Conservation (phyloP, 1,140 invertebrate species). For the Nebria ingens region DNA sequence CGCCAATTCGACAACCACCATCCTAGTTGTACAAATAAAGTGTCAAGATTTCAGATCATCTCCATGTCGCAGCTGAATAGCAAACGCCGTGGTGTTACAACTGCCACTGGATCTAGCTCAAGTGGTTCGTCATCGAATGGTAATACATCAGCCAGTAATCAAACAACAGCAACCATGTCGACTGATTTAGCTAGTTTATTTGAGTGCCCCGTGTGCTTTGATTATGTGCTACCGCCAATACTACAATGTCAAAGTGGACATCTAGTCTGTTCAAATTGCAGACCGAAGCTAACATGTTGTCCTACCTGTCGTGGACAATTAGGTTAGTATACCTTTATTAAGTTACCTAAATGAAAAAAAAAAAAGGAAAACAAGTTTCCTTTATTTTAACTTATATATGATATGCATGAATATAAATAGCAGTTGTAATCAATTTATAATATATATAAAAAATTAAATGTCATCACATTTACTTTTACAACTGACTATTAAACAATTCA, state of each 20-base stretch:
- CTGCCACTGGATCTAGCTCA: neutral
- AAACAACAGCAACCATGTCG: constrained; percentile 48
- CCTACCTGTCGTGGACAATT: constrained; percentile 95
- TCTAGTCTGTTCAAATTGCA: constrained; percentile 86
- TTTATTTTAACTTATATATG: no score
- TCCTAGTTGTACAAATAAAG: no score
- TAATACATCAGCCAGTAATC: constrained; percentile 12
- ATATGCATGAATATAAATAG: no score
- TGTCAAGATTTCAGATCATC: no score
- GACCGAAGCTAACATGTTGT: constrained; percentile 92
- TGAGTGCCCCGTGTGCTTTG: constrained; percentile 99
- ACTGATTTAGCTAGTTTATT: constrained; percentile 90
- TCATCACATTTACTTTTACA: no score
- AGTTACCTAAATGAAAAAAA: no score
- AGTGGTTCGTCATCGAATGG: neutral
- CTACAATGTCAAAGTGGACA: constrained; percentile 82
- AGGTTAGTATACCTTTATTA: constrained; percentile 71
- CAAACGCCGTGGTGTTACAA: neutral
- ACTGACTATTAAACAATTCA: no score
- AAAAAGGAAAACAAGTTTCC: neutral
- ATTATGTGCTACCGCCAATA: constrained; percentile 97
- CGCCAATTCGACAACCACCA: no score
- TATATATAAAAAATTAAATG: no score
- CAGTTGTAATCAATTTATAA: no score
- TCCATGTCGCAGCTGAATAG: neutral